These are phyloP conservation scores for Tipula vernalis DNA, from an alignment of 2,888 invertebrate genomes.

Conservation along the genomic window DNA sequence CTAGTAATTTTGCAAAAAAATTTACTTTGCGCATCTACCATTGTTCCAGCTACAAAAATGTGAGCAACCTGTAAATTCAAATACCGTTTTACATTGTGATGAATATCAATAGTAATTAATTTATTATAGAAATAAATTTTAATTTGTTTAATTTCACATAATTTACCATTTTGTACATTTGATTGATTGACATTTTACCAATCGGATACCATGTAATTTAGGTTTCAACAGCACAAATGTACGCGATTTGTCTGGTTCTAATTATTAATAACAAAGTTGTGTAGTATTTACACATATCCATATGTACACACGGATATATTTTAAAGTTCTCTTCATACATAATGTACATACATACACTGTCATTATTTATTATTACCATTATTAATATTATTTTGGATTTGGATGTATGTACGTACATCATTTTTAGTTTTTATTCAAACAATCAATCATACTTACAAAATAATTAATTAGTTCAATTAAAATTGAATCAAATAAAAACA, in stretches of 20 bases:
- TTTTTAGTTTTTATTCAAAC: background rate
- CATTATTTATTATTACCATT: background rate
- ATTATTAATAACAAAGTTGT: background rate
- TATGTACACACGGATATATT: background rate
- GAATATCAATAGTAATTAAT: background rate
- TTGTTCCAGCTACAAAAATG: background rate
- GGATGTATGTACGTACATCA: background rate
- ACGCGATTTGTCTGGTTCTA: background rate
- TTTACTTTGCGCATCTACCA: background rate
- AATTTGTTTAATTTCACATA: background rate
- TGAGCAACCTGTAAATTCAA: background rate
- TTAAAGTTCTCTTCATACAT: background rate
- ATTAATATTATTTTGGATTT: background rate
- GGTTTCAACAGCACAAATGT: background rate
- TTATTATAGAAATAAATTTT: background rate
- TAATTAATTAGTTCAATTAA: background rate
- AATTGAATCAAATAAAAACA: background rate
- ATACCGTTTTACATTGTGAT: background rate
- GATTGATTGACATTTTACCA: background rate
- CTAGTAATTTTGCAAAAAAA: background rate
- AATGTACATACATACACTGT: background rate
- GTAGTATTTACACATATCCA: background rate
- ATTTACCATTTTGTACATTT: background rate
- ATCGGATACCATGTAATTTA: background rate
- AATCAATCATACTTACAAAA: background rate